Evolutionary conservation across 2,888 invertebrate genomes (phyloP), one percentile per base, ranked within the genome.

Genomic region (Desoria tigrina): DNA sequence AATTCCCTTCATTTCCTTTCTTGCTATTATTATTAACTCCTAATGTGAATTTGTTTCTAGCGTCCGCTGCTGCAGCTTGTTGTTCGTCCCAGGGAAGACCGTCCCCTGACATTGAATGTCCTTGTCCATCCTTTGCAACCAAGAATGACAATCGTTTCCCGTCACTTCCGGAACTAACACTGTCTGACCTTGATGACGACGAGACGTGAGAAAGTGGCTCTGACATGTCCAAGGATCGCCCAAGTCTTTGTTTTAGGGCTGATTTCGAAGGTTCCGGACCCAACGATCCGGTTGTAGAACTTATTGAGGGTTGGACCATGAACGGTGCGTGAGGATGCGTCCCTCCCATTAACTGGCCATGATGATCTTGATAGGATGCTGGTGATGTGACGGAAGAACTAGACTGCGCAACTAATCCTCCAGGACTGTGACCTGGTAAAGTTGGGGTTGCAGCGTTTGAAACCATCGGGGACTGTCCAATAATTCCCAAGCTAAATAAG

Each of bases 101-200:
- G 45, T 66, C 63, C 37, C 61, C 50, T 23, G 63, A 61, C 37
- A 23, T 18, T 14, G 42, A 45, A 2, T 71, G 68, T 27, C 68
- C 68, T 58, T 63, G 66, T 26, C 59, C 56, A 57, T 71, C 61
- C 49, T 67, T 71, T 18, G 67, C 66, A 9, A 68, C 69, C n/a
- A 74, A 62, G 42, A 74, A 72, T 14, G 70, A 71, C 37, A 76
- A 61, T 59, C 74, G 50, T 55, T 76, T 76, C 11, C 68, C 71
- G 61, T 76, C 76, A 55, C 73, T 74, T 14, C 76, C 76, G 27
- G 74, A 73, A 56, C 74, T 74, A 9, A 76, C 74, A 51, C 74
- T 74, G 24, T 76, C 76, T 2, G 74, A 74, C n/a, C 76, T 49
- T 1, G 76, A 76, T 1, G 74, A 74, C 0, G 75, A 75, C 1